These are phyloP conservation scores for Dusona sp. DNA, from an alignment of 2,888 invertebrate species.

Conservation along the genomic window DNA sequence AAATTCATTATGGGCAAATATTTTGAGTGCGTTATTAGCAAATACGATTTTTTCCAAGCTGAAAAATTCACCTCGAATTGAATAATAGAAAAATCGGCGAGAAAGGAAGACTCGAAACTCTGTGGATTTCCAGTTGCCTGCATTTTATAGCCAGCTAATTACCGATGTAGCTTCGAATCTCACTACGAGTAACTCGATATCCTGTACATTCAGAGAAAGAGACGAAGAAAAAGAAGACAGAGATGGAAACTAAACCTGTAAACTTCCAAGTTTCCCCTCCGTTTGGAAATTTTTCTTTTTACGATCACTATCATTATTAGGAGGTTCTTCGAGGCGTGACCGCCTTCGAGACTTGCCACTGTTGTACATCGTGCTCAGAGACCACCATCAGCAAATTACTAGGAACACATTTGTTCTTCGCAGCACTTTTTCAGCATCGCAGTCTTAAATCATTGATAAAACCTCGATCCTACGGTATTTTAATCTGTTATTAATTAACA, in stretches of 20 bases:
- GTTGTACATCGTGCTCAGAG: constrained; percentile 39
- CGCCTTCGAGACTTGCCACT: constrained; percentile 38
- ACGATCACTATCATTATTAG: constrained; percentile 56
- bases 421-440: constrained; percentile 15
- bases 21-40: no score
- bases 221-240: background rate
- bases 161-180: constrained; percentile 60
- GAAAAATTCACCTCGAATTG: constrained; percentile 2
- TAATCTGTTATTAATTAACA: background rate
- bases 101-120: constrained; percentile 40
- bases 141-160: constrained; percentile 62
- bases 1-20: no score
- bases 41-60: background rate
- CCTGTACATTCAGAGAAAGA: constrained; percentile 2
- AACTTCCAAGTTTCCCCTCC: constrained; percentile 32
- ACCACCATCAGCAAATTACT: constrained; percentile 35
- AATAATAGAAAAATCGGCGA: background rate
- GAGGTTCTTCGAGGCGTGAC: constrained; percentile 54
- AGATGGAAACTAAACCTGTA: constrained; percentile 19
- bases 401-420: constrained; percentile 36
- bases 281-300: constrained; percentile 54
- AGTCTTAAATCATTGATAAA: constrained; percentile 1
- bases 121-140: constrained; percentile 58
- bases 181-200: constrained; percentile 39
- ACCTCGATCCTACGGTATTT: background rate